Evolutionary conservation across 2,888 invertebrate species (phyloP).

Genomic region (Acanthosepion esculentum): DNA sequence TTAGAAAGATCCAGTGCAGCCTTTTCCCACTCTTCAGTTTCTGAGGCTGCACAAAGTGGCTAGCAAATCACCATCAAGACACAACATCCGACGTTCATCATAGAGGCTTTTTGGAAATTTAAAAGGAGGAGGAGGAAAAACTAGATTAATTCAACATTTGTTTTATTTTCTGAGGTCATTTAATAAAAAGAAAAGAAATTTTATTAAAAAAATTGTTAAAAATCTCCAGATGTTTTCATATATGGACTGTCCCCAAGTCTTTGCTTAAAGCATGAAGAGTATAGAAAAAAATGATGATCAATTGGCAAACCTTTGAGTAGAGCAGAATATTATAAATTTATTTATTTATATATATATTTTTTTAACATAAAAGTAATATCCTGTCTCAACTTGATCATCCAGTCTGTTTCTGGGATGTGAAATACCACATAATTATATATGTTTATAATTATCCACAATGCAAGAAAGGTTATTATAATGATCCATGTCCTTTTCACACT

Average conservation of each 20-base stretch:
- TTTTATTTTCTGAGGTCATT: conserved; percentile 39
- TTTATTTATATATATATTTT: neutral
- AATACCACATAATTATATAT: neutral
- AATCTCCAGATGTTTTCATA: neutral
- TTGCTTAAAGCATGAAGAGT: neutral
- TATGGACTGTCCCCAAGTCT: neutral
- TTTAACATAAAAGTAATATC: neutral
- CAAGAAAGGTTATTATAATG: neutral
- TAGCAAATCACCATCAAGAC: neutral
- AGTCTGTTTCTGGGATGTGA: neutral
- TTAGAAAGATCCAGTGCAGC: neutral
- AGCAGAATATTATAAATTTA: neutral
- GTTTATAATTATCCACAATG: neutral
- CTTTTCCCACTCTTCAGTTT: neutral
- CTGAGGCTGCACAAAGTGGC: neutral
- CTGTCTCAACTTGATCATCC: neutral
- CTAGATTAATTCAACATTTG: neutral
- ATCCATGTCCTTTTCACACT: neutral
- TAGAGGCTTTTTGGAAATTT: neutral
- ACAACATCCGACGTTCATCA: neutral
- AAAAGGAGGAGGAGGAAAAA: neutral
- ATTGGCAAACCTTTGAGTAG: neutral
- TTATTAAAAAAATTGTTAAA: neutral
- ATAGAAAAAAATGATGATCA: neutral
- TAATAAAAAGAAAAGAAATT: neutral